Percentiles rank a stretch among this genome's conserved stretches.
Evolutionary conservation across 2,888 invertebrate genomes (phyloP).

Genomic region (Apodemia mormo): DNA sequence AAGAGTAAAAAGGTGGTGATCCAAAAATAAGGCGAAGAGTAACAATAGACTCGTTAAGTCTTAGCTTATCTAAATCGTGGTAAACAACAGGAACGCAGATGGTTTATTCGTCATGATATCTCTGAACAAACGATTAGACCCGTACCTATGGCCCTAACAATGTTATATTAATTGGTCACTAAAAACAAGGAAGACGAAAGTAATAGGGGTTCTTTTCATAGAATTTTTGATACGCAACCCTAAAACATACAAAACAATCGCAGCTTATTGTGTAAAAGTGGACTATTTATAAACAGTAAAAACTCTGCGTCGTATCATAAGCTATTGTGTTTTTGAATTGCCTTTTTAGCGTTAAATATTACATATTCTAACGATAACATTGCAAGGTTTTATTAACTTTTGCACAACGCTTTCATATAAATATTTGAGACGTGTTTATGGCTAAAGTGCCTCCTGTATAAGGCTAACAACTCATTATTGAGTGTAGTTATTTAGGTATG

Average conservation of each 20-base stretch:
- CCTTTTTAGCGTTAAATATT: conserved; percentile 15
- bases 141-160: background rate
- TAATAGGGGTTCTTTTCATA: background rate
- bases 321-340: conserved; percentile 18
- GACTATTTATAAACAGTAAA: conserved; percentile 51
- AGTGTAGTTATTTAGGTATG: background rate
- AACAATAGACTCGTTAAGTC: too few relatives aligned
- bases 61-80: too few relatives aligned
- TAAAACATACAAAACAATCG: conserved; percentile 43
- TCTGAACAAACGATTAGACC: too few relatives aligned
- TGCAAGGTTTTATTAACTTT: conserved; percentile 8
- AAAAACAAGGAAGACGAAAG: background rate
- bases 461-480: background rate
- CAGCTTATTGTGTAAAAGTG: conserved; percentile 48
- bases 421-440: conserved; percentile 10
- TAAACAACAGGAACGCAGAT: too few relatives aligned
- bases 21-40: too few relatives aligned
- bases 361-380: conserved; percentile 12
- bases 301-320: conserved; percentile 15
- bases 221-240: background rate
- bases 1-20: too few relatives aligned
- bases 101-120: too few relatives aligned
- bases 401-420: conserved; percentile 3
- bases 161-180: background rate
- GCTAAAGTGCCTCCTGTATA: background rate